Evolutionary conservation across 2,113 vertebrate species (phyloP).

Genomic region (Gymnogyps californianus): DNA sequence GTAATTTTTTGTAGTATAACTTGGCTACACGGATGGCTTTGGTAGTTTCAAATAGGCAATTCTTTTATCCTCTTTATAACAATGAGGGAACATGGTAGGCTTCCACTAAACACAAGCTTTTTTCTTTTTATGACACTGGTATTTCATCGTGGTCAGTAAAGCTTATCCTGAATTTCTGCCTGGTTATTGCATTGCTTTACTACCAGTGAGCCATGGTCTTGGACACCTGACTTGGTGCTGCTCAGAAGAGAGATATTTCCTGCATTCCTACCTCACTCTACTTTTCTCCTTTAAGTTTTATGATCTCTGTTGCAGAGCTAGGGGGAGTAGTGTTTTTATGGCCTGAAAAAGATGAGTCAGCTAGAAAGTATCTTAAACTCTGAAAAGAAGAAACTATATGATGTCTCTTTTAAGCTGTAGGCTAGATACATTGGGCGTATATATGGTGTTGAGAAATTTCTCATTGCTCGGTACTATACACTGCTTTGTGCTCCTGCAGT

Average conservation of each 20-base stretch:
- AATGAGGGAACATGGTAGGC: neutral
- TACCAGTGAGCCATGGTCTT: neutral
- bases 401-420: neutral
- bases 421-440: neutral
- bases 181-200: neutral
- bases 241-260: neutral
- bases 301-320: neutral
- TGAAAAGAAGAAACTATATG: neutral
- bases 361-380: neutral
- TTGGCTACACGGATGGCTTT: neutral
- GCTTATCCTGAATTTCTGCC: neutral
- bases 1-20: neutral
- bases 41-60: neutral
- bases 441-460: neutral
- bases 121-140: neutral
- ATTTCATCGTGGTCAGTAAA: neutral
- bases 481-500: neutral
- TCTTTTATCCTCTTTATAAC: neutral
- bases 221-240: neutral
- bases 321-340: neutral
- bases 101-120: neutral
- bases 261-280: neutral
- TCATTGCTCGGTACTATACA: rapidly evolving
- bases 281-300: neutral
- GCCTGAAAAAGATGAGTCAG: neutral